Percentiles rank a stretch among this genome's conserved stretches.
Evolutionary conservation across 2,113 vertebrate species (phyloP).

Genomic region (Gorsachius goisagi): DNA sequence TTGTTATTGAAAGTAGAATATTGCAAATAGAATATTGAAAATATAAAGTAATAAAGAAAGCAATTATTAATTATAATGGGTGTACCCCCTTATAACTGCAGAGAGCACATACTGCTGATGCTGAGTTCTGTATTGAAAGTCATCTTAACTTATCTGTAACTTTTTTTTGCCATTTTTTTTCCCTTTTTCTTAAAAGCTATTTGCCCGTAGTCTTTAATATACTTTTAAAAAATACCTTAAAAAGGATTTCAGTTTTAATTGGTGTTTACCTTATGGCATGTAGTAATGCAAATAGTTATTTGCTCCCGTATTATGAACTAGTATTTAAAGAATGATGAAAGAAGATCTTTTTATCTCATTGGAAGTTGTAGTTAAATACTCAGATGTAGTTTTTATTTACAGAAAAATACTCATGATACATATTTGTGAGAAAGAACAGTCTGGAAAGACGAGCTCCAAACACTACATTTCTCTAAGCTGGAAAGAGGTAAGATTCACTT

Average conservation of each 20-base stretch:
- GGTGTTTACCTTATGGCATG: not conserved
- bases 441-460: constrained; percentile 48
- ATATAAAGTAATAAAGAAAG: not conserved
- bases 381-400: not conserved
- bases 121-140: not conserved
- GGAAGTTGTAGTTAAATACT: not conserved
- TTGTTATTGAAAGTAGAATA: not conserved
- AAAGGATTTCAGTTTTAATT: not conserved
- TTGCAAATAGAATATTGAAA: not conserved
- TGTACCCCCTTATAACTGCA: not conserved
- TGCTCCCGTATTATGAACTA: not conserved
- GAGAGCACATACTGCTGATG: not conserved
- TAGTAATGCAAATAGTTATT: not conserved
- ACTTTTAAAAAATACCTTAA: not conserved
- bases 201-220: not conserved
- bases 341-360: not conserved
- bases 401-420: constrained; percentile 79
- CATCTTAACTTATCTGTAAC: not conserved
- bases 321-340: not conserved
- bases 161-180: not conserved
- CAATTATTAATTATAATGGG: not conserved
- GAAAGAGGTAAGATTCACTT: constrained; percentile 72
- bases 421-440: constrained; percentile 60
- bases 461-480: constrained; percentile 76
- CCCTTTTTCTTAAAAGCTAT: not conserved